Conservation (phyloP, 2,797 vertebrate species). For the Protonibea diacanthus region DNA sequence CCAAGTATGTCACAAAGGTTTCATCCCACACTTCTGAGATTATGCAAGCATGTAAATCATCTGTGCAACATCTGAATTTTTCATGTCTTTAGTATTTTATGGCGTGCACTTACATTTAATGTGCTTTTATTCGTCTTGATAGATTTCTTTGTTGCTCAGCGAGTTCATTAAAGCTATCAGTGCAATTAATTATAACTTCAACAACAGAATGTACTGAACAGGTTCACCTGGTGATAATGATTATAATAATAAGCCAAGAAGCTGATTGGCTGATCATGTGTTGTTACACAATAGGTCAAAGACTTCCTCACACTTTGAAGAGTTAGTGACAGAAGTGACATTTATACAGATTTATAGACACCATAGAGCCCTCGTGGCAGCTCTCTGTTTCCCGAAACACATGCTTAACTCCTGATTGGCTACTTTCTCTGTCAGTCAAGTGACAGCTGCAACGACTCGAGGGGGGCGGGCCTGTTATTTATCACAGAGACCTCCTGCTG, state of each 20-base stretch:
- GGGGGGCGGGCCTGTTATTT: background rate
- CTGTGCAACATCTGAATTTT: background rate
- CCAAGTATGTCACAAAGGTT: background rate
- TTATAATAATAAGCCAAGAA: background rate
- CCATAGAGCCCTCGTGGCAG: background rate
- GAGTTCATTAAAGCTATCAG: background rate
- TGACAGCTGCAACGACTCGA: background rate
- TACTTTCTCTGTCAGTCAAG: slow-evolving; percentile 27
- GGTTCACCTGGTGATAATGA: background rate
- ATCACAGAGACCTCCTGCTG: slow-evolving; percentile 5
- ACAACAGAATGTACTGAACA: background rate
- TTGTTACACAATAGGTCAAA: slow-evolving; percentile 27
- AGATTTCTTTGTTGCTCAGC: background rate
- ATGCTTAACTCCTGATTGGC: slow-evolving; percentile 21
- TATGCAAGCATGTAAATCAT: background rate
- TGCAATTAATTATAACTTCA: slow-evolving; percentile 4
- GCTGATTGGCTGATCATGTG: background rate
- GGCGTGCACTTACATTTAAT: too few relatives aligned
- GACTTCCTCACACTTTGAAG: background rate
- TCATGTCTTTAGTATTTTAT: background rate
- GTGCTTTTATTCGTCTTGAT: background rate
- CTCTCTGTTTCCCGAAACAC: background rate
- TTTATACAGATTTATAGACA: background rate
- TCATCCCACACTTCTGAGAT: background rate
- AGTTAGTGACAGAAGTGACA: background rate